These are phyloP conservation scores for Hetaerina americana DNA, from an alignment of 1,140 invertebrate genomes.

Conservation along the genomic window DNA sequence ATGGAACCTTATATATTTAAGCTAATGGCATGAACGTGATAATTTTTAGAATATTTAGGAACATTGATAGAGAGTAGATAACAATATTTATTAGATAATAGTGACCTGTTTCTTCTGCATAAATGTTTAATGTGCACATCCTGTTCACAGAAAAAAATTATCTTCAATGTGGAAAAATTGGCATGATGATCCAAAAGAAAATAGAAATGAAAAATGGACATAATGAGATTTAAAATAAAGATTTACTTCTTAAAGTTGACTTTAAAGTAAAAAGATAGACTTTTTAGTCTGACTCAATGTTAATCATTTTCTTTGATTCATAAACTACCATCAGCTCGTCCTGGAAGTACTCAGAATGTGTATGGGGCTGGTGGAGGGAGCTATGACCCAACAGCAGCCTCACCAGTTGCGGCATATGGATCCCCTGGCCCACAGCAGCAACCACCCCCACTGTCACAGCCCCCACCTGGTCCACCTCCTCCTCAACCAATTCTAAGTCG, in stretches of 20 bases:
- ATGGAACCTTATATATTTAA: no score
- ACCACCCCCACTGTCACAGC: constrained; percentile 14
- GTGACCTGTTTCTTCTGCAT: no score
- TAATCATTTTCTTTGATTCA: neutral
- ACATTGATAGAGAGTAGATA: no score
- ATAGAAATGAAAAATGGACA: no score
- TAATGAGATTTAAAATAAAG: no score
- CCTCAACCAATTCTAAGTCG: constrained; percentile 39
- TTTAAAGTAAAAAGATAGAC: constrained; percentile 1
- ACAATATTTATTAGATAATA: no score
- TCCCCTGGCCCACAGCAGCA: constrained; percentile 33
- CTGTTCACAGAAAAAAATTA: no score
- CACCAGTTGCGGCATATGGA: constrained; percentile 25
- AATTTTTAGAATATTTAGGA: no score
- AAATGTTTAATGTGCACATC: no score
- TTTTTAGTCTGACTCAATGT: constrained; percentile 16
- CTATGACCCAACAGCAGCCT: constrained; percentile 45
- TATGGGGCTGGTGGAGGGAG: constrained; percentile 32
- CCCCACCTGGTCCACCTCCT: constrained; percentile 21
- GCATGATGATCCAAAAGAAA: no score
- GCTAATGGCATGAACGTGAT: no score
- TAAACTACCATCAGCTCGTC: constrained; percentile 24
- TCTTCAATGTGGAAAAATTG: no score
- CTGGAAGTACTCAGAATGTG: constrained; percentile 53
- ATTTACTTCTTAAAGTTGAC: neutral